Base-by-base conservation (phyloP, 2,797 vertebrate species). In the Staurois parvus region DNA sequence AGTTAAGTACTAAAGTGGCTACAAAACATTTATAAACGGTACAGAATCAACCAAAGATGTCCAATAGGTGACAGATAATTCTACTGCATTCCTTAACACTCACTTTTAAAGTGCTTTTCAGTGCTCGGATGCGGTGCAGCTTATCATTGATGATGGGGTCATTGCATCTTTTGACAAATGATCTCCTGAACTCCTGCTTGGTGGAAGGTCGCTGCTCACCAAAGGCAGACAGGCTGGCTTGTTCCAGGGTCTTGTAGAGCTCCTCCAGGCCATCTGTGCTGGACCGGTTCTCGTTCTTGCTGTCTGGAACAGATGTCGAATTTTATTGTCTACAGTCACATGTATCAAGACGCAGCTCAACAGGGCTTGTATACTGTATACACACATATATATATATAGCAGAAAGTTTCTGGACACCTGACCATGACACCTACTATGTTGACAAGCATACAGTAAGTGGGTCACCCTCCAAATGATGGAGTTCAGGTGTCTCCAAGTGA, bases 71-170 rank as follows among this genome's bases (percentile, higher is more conserved):
- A 59, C 21, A 56, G 0, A 56, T 24, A 24, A 21, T 6, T 6
- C 5, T 4, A 6, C 10, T 2, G 0, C 4, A 56, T 24, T 59
- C 21, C 9, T 59, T n/a, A 24, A 1, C 1, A 79, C 88, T 89
- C 94, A 97, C 96, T 94, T 97, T 97, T 91, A 97, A 92, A 87
- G 96, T 97, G 93, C 96, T 97, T 90, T 95, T 95, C 78, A 97
- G 95, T 84, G 93, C 95, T 90, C 96, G 93, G 91, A 97, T 95
- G 82, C 94, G 94, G 90, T 97, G 96, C 84, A 97, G 93, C 87
- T 96, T 94, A 83, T 97, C 96, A n/a, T 97, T 97, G 88, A 97
- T 92, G 70, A 96, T 89, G 0, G 96, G 96, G 92, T 97, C 95
- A 1, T 96, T 95, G 84, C 93, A 93, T 83, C 94, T 90, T 88